These are phyloP conservation scores for Polydrusus cervinus DNA, from an alignment of 2,888 invertebrate genomes.

Conservation along the genomic window DNA sequence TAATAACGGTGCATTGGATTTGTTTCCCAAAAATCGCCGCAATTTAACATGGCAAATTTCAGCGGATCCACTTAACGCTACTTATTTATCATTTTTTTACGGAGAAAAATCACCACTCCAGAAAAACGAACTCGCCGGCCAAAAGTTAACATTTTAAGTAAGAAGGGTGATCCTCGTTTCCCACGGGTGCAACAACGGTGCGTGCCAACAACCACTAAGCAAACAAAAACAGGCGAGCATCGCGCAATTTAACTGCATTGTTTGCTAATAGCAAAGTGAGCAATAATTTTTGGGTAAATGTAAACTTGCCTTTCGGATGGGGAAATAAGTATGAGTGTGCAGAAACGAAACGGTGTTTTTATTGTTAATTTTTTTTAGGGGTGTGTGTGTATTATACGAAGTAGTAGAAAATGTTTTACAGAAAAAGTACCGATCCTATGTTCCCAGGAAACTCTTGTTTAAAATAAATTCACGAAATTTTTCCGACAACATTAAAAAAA, in stretches of 20 bases:
- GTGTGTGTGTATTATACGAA: background rate
- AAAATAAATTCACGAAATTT: too few species aligned
- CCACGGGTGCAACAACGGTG: constrained; percentile 68
- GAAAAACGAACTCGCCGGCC: constrained; percentile 51
- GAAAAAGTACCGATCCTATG: too few species aligned
- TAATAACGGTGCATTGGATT: too few species aligned
- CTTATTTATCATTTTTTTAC: too few species aligned
- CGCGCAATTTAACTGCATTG: constrained; percentile 67
- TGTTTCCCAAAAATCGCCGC: too few species aligned
- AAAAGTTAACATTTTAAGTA: constrained; percentile 46
- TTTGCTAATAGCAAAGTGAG: constrained; percentile 63
- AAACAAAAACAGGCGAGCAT: constrained; percentile 65
- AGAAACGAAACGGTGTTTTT: background rate
- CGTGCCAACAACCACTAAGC: constrained; percentile 68
- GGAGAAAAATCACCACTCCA: background rate
- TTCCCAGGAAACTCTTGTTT: too few species aligned
- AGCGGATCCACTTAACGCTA: too few species aligned
- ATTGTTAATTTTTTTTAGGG: background rate
- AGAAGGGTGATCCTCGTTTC: constrained; percentile 58
- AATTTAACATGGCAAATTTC: too few species aligned
- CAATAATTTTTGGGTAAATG: constrained; percentile 56
- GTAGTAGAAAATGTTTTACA: too few species aligned
- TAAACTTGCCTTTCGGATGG: constrained; percentile 48
- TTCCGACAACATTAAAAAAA: too few species aligned
- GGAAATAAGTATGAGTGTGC: constrained; percentile 27